Evolutionary conservation across 1,140 invertebrate genomes (phyloP), one percentile per base, ranked within the genome.

Genomic region (Heterodera carotae): DNA sequence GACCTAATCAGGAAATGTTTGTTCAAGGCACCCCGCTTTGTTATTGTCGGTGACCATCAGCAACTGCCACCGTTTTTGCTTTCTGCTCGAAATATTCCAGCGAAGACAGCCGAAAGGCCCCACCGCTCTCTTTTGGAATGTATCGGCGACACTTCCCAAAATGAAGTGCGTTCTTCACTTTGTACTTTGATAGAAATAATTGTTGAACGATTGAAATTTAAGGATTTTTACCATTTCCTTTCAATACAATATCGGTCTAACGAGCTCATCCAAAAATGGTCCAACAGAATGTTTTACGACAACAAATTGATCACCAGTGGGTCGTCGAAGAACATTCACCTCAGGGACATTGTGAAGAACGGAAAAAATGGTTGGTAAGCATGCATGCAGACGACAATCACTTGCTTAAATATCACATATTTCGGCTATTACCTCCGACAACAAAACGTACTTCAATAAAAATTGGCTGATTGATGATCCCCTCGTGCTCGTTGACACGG

Each of bases 241-340:
- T 60, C 69, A 15, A 29, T n/a, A 2, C 81, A 80, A 34, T 80
- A 80, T 43, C 66, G 78, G n/a, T 81, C 79, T 8, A 80, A 80
- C 66, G 78, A 80, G 29, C 22, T 80, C 12, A 80, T 80, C 62
- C 78, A 80, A 60, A 25, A 31, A 22, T 80, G 78, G 78, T 80
- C 78, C 33, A 81, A 75, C 43, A 25, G 48, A 25, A 15, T 43
- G 2, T 80, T 80, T 34, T 80, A 80, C 59, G 34, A 60, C 5
- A 48, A 66, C 43, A 15, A 76, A 39, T 39, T 80, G 33, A 2
- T 31, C 34, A 60, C 56, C 39, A 36, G n/a, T 27, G 15, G 25
- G 4, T 27, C 25, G 2, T 18, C 53, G 6, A 71, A 29, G 15
- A 22, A 25, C 31, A 70, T 69, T 79, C 48, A 8, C 27, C 29